These are phyloP conservation scores for Oscarella lobularis DNA, from an alignment of 37 sponge, comb jelly and placozoan genomes.

Conservation along the genomic window DNA sequence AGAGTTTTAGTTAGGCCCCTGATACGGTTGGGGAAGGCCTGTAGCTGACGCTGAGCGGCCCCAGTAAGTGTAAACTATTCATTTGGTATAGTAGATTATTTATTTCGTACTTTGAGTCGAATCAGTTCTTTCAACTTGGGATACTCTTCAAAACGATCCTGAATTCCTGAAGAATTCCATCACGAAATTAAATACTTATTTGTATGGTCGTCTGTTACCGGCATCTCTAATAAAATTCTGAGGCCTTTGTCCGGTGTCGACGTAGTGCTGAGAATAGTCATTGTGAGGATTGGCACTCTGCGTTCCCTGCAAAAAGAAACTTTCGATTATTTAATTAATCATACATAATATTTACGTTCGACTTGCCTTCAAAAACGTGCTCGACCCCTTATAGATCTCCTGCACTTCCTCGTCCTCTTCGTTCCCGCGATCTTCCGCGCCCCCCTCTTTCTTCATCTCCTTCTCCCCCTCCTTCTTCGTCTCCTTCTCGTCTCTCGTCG, in stretches of 20 bases:
- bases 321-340: too few relatives aligned
- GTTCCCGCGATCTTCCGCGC: background rate
- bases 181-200: too few relatives aligned
- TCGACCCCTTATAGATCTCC: background rate
- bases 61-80: too few relatives aligned
- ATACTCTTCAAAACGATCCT: slow-evolving; percentile 86
- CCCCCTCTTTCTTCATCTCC: background rate
- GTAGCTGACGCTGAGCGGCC: too few relatives aligned
- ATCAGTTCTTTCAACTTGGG: slow-evolving; percentile 93
- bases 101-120: slow-evolving; percentile 42
- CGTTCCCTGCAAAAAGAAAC: background rate
- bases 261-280: slow-evolving; percentile 92
- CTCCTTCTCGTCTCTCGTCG: background rate
- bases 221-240: slow-evolving; percentile 94
- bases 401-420: background rate
- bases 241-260: slow-evolving; percentile 83
- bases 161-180: slow-evolving; percentile 40
- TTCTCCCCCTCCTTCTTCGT: background rate
- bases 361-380: background rate
- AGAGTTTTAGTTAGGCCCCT: too few relatives aligned
- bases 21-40: too few relatives aligned
- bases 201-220: too few relatives aligned
- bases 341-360: too few relatives aligned
- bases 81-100: too few relatives aligned
- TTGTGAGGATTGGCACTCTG: slow-evolving; percentile 76